Conservation (phyloP, 2,888 invertebrate species). For the Microdon myrmicae region DNA sequence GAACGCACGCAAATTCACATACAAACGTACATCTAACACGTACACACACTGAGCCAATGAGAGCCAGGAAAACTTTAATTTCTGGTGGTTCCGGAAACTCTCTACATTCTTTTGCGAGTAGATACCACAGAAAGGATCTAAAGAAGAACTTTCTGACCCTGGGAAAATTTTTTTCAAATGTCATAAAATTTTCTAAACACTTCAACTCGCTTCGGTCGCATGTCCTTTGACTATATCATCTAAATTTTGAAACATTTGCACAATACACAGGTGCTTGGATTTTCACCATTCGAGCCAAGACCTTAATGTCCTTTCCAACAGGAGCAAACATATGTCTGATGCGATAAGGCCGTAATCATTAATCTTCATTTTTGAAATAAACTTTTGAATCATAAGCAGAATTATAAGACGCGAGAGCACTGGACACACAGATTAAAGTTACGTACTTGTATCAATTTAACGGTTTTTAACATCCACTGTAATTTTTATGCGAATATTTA, state of each 20-base stretch:
- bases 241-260: slow-evolving; percentile 14
- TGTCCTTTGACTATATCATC: neutral
- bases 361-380: too few species aligned
- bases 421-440: too few species aligned
- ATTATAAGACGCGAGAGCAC: too few species aligned
- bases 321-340: too few species aligned
- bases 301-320: too few species aligned
- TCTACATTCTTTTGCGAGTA: slow-evolving; percentile 50
- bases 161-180: slow-evolving; percentile 41
- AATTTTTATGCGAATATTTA: too few species aligned
- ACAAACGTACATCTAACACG: slow-evolving; percentile 6
- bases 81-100: slow-evolving; percentile 48
- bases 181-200: slow-evolving; percentile 14
- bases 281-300: too few species aligned
- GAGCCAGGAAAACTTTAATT: slow-evolving; percentile 44
- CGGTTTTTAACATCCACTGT: too few species aligned
- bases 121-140: slow-evolving; percentile 47
- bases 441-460: too few species aligned
- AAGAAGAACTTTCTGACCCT: slow-evolving; percentile 47
- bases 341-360: too few species aligned
- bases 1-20: slow-evolving; percentile 24
- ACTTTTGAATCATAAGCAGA: too few species aligned
- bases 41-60: slow-evolving; percentile 10
- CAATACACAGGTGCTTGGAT: too few species aligned
- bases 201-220: slow-evolving; percentile 11